Conservation (phyloP, 1,140 invertebrate species). For the Drosophila pruinosa region DNA sequence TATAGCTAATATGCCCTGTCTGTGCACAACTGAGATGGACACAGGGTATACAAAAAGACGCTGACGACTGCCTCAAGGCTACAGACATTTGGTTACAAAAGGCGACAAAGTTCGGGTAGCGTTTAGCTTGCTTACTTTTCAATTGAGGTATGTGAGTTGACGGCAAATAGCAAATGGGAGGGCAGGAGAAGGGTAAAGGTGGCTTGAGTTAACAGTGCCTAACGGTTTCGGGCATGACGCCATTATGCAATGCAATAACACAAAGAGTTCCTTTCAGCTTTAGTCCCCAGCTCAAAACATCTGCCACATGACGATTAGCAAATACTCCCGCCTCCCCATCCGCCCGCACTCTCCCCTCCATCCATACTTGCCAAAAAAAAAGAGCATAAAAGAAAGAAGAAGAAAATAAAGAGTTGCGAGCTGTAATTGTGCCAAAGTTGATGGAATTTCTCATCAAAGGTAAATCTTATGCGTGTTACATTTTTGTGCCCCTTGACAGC, state of each 20-base stretch:
- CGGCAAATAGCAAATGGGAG: not conserved
- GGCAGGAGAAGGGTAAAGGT: not conserved
- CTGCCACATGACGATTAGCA: slow-evolving; percentile 56
- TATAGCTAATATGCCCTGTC: not conserved
- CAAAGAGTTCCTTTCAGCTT: slow-evolving; percentile 40
- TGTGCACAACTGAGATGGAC: not conserved
- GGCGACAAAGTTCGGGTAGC: slow-evolving; percentile 60
- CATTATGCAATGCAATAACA: slow-evolving; percentile 61
- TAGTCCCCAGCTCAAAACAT: slow-evolving; percentile 23
- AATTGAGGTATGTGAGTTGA: slow-evolving; percentile 38
- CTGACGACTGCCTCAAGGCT: slow-evolving; percentile 53
- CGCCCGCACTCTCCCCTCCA: not conserved
- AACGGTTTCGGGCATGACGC: slow-evolving; percentile 40
- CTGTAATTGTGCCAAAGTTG: slow-evolving; percentile 1
- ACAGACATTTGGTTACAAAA: slow-evolving; percentile 50
- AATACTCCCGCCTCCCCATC: not conserved
- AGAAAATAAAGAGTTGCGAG: not conserved
- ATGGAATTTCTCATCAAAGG: slow-evolving; percentile 20
- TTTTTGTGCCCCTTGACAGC: not conserved
- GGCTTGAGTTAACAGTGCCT: slow-evolving; percentile 41
- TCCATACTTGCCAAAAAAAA: slow-evolving; percentile 1
- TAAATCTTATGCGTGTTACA: slow-evolving; percentile 1
- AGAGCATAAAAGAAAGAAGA: not conserved
- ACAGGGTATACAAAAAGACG: not conserved
- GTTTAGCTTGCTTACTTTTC: slow-evolving; percentile 76